phyloP scores from a whole-genome alignment of 2,797 vertebrate species.

The Hozukius guyotensis region DNA sequence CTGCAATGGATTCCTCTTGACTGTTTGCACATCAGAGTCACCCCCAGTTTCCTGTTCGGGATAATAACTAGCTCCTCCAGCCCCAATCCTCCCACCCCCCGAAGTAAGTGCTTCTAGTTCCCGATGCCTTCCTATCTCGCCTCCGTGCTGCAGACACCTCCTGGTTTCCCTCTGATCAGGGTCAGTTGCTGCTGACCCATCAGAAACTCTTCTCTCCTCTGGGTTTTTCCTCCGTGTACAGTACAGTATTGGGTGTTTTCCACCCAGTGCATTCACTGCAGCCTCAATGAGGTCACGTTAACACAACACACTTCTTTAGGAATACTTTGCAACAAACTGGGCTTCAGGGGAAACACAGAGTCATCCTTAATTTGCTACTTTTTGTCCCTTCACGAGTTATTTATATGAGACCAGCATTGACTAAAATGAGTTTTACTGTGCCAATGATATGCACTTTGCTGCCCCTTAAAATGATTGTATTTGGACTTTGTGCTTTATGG shows the following conservation, averaged over 20 bases:
- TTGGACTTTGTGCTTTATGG: conserved; percentile 73
- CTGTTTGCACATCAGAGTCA: conserved; percentile 60
- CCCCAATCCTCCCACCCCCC: background rate
- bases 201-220: conserved; percentile 62
- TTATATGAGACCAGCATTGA: conserved; percentile 80
- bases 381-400: conserved; percentile 69
- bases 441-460: conserved; percentile 81
- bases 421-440: conserved; percentile 74
- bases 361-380: conserved; percentile 69
- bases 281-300: conserved; percentile 85
- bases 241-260: conserved; percentile 81
- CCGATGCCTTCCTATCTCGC: conserved; percentile 68
- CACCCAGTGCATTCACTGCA: conserved; percentile 79
- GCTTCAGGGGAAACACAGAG: conserved; percentile 66
- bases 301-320: conserved; percentile 72
- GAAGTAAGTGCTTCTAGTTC: conserved; percentile 71
- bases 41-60: conserved; percentile 41
- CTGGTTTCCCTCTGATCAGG: conserved; percentile 61
- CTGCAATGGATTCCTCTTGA: conserved; percentile 51
- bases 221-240: conserved; percentile 68
- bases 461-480: conserved; percentile 73
- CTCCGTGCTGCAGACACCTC: conserved; percentile 64
- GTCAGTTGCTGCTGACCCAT: conserved; percentile 33
- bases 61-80: conserved; percentile 45
- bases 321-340: conserved; percentile 67